Conservation (phyloP, 2,888 invertebrate species). For the Rotaria socialis region DNA sequence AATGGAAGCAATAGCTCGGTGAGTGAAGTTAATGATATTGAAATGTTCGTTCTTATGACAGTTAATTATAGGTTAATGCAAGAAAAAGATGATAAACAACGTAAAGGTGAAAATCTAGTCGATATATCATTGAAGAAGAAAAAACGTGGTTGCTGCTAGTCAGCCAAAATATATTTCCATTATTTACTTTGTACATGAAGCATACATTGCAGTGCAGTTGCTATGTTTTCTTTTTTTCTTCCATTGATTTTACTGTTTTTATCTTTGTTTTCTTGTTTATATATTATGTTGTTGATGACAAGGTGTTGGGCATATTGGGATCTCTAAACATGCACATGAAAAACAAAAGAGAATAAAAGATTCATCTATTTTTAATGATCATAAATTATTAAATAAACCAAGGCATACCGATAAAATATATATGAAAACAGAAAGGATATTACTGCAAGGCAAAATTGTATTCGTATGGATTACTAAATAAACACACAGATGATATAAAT, state of each 20-base stretch:
- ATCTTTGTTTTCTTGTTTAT: not conserved
- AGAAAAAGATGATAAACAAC: constrained; percentile 47
- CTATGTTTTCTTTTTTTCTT: not conserved
- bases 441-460: no score
- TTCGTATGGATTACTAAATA: not conserved
- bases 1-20: constrained; percentile 54
- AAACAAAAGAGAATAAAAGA: not conserved
- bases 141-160: not conserved
- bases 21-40: not conserved
- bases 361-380: not conserved
- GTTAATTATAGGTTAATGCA: constrained; percentile 37
- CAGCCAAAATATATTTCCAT: not conserved
- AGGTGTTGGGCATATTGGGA: constrained; percentile 12
- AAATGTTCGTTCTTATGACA: not conserved
- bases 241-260: not conserved
- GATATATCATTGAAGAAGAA: constrained; percentile 14
- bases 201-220: not conserved
- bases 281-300: not conserved
- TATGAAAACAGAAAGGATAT: no score
- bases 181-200: not conserved
- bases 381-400: not conserved
- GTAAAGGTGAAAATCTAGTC: constrained; percentile 39
- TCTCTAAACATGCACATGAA: not conserved
- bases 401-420: no score
- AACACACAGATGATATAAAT: not conserved